Evolutionary conservation across 1,140 invertebrate genomes (phyloP).

Genomic region (Cyclargus thomasi): DNA sequence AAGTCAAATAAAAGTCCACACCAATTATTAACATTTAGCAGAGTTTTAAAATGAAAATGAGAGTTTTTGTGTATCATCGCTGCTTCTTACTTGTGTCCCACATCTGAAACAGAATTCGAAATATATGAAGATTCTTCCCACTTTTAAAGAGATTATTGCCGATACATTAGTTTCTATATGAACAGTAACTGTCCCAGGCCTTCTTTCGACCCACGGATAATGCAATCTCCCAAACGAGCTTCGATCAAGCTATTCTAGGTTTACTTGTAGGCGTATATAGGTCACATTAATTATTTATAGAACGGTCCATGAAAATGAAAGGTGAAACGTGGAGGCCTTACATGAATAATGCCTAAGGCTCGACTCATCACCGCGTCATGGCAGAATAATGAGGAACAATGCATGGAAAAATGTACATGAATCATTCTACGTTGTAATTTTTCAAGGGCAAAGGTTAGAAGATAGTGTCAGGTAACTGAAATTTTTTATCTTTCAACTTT

Average conservation of each 20-base stretch:
- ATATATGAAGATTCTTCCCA: no score
- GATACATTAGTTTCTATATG: no score
- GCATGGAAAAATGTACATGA: not conserved
- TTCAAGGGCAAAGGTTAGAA: not conserved
- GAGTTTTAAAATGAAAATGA: no score
- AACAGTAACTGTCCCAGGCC: not conserved
- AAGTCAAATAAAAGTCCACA: no score
- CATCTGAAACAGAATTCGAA: no score
- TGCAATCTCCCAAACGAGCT: not conserved
- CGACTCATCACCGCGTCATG: not conserved
- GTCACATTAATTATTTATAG: conserved; percentile 8
- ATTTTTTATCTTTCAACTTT: not conserved
- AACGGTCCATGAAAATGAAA: conserved; percentile 3
- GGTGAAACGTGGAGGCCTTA: not conserved
- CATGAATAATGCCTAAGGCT: conserved; percentile 5
- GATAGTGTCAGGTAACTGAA: not conserved
- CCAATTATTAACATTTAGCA: no score
- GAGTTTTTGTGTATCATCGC: no score
- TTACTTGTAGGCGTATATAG: not conserved
- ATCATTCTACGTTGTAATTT: not conserved
- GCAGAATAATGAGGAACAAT: not conserved
- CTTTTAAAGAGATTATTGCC: no score
- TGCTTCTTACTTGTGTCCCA: no score
- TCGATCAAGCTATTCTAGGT: not conserved
- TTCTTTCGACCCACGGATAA: not conserved